Evolutionary conservation across 2,113 vertebrate genomes (phyloP).

Genomic region (Apaloderma vittatum): DNA sequence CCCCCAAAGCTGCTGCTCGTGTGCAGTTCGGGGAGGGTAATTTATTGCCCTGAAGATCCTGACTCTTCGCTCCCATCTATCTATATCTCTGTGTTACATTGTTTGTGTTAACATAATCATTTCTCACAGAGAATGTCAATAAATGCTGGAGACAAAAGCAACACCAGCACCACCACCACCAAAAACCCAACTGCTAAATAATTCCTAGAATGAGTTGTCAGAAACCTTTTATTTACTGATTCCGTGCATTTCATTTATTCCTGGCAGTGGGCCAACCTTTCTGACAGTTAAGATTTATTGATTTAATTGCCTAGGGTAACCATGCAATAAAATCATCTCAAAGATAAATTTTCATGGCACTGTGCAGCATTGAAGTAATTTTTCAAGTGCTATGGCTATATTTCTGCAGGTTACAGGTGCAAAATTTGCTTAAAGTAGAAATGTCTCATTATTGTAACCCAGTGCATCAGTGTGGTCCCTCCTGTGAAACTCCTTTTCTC

Average conservation of each 20-base stretch:
- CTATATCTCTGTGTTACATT: background rate
- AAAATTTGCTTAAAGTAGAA: constrained; percentile 89
- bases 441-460: constrained; percentile 82
- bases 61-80: constrained; percentile 44
- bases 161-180: constrained; percentile 40
- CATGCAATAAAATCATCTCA: constrained; percentile 94
- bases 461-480: constrained; percentile 67
- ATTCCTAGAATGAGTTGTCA: constrained; percentile 90
- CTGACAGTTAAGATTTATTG: constrained; percentile 95
- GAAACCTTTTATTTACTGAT: constrained; percentile 91
- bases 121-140: constrained; percentile 76
- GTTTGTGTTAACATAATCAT: constrained; percentile 76
- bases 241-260: constrained; percentile 88
- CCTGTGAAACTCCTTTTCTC: constrained; percentile 51
- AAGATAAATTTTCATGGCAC: constrained; percentile 93
- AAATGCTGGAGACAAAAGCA: constrained; percentile 74
- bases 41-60: constrained; percentile 51
- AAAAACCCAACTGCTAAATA: constrained; percentile 86
- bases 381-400: constrained; percentile 88
- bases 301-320: constrained; percentile 96
- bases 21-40: background rate
- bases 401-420: constrained; percentile 90
- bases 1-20: constrained; percentile 13
- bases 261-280: constrained; percentile 82
- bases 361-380: constrained; percentile 86